Conservation (phyloP, 2,113 vertebrate genomes). For the Uria aalge region DNA sequence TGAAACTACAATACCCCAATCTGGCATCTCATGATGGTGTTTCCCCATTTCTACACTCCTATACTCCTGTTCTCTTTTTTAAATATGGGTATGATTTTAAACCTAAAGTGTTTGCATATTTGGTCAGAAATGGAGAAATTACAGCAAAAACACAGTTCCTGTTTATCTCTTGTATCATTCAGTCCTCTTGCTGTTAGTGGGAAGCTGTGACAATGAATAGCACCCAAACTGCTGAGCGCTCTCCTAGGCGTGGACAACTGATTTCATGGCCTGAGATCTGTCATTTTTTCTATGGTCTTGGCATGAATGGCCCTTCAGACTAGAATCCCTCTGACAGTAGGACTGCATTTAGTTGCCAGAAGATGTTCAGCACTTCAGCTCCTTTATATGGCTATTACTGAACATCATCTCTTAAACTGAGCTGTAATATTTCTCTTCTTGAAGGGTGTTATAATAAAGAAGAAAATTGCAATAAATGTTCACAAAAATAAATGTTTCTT, state of each 20-base stretch:
- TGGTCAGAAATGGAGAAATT: neutral
- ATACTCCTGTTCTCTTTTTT: neutral
- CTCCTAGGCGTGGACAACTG: neutral
- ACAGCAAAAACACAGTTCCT: accelerated
- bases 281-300: neutral
- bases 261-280: neutral
- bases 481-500: neutral
- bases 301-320: neutral
- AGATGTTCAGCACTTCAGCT: neutral
- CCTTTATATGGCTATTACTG: neutral
- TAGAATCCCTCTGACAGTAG: neutral
- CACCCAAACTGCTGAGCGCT: neutral
- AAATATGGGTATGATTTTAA: neutral
- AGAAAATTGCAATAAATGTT: neutral
- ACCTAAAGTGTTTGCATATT: neutral
- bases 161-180: neutral
- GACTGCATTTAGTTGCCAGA: neutral
- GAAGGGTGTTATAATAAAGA: neutral
- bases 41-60: neutral
- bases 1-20: neutral
- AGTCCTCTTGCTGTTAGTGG: neutral
- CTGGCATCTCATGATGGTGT: neutral
- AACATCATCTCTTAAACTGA: neutral
- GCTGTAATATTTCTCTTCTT: neutral
- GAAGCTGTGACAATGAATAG: neutral